A percentile compares a stretch with the other conserved stretches of the same genome.
Evolutionary conservation across 2,797 vertebrate species (phyloP).

Genomic region (Acipenser transmontanus): DNA sequence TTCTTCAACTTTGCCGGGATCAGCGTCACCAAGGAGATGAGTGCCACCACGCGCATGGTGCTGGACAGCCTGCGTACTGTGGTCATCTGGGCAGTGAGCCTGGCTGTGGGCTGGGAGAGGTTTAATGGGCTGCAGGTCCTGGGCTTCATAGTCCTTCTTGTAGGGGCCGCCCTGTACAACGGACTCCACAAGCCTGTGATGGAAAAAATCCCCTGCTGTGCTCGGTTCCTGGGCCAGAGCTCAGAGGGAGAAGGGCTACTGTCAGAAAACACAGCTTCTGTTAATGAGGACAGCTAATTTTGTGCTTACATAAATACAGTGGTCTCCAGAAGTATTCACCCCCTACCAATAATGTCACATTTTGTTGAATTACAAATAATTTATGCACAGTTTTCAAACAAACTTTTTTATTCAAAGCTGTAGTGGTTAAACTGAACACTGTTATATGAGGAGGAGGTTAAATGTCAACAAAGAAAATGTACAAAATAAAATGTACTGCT

Average conservation of each 20-base stretch:
- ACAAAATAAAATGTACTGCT: too few species aligned
- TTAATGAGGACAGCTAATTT: constrained; percentile 12
- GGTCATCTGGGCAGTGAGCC: constrained; percentile 81
- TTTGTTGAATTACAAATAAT: too few species aligned
- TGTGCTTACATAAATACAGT: too few species aligned
- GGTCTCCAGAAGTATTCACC: too few species aligned
- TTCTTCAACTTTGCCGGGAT: constrained; percentile 95
- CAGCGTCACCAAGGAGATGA: constrained; percentile 92
- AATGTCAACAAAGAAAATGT: too few species aligned
- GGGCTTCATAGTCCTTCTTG: constrained; percentile 76
- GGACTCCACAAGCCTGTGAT: constrained; percentile 76
- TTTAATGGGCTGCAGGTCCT: constrained; percentile 82
- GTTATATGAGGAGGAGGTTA: too few species aligned
- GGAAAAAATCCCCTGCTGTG: constrained; percentile 45
- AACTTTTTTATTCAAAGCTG: too few species aligned
- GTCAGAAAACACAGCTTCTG: constrained; percentile 25
- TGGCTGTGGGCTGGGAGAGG: constrained; percentile 78
- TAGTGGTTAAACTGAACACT: too few species aligned
- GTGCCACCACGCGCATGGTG: constrained; percentile 93
- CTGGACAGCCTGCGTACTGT: constrained; percentile 88
- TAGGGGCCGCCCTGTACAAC: constrained; percentile 76
- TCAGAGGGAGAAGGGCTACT: constrained; percentile 55
- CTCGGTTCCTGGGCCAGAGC: constrained; percentile 9
- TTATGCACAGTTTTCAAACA: too few species aligned
- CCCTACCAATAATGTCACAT: too few species aligned